phyloP scores from a whole-genome alignment of 2,888 invertebrate genomes.

The Hofmannophila pseudospretella region DNA sequence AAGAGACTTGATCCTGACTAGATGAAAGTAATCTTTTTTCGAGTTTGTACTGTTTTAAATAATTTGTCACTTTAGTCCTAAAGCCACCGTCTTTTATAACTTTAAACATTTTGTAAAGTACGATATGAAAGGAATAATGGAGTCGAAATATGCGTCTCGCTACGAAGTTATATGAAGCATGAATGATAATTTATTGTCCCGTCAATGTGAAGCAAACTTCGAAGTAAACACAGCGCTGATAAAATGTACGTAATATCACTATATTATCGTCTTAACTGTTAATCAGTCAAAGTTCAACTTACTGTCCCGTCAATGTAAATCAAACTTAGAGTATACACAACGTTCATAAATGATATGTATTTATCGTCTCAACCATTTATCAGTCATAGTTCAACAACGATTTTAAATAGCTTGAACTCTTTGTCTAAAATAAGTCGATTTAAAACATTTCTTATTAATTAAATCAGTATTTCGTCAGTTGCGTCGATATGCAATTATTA shows the following conservation, averaged over 20 bases:
- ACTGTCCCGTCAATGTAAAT: conserved; percentile 2
- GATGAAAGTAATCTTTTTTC: conserved; percentile 34
- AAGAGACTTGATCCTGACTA: conserved; percentile 50
- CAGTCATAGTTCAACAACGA: conserved; percentile 24
- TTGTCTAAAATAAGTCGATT: too few relatives aligned
- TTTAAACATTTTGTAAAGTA: conserved; percentile 46
- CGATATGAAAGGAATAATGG: conserved; percentile 12
- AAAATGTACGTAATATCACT: conserved; percentile 3
- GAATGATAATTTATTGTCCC: conserved; percentile 16
- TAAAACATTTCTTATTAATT: too few relatives aligned
- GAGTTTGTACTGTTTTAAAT: conserved; percentile 36
- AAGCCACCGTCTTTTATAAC: conserved; percentile 41
- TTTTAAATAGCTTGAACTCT: conserved; percentile 10
- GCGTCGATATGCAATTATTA: too few relatives aligned
- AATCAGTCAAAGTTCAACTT: conserved; percentile 24
- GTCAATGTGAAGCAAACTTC: conserved; percentile 3
- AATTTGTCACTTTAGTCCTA: conserved; percentile 37
- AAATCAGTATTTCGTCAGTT: too few relatives aligned
- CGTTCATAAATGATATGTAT: conserved; percentile 6
- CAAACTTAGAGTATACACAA: conserved; percentile 3
- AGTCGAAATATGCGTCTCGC: conserved; percentile 16
- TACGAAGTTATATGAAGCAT: conserved; percentile 16
- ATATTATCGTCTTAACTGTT: conserved; percentile 11
- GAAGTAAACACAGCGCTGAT: conserved; percentile 9
- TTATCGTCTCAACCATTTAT: conserved; percentile 13